Evolutionary conservation across 2,888 invertebrate genomes (phyloP), one percentile per base, ranked within the genome.

Genomic region (Liopterus haemorrhoidalis): DNA sequence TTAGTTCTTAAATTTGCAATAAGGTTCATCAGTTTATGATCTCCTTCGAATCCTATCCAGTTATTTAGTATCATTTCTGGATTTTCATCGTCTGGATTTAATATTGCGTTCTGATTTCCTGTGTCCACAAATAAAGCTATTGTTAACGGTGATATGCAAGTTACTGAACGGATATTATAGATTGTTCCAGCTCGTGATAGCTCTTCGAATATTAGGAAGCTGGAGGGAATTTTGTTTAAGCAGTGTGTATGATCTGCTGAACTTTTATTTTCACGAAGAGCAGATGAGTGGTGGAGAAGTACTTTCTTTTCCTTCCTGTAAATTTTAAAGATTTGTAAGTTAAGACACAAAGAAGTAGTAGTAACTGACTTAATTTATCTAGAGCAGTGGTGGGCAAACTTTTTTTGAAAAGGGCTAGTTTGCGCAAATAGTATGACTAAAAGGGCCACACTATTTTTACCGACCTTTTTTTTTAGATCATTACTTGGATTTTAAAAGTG

Each of bases 151-250:
- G 90, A 84, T 0, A 95, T 78, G 5, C 87, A 66, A 0, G 94
- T 93, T 47, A 82, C 85, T 53, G 85, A 85, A 31, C 84, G 78
- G 1, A 89, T 78, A 59, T 83, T 79, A 48, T 85, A 83, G 40
- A 79, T 71, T 12, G 78, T 71, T 0, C 81, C 78, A 0, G 77
- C 72, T 31, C 85, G 78, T 0, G 82, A 81, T 67, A 92, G 83
- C 65, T 93, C 92, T 60, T 90, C 90, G 60, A 82, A 95, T 8
- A 89, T 73, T 11, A 93, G 68, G 92, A 93, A 95, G 57, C 90
- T 85, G 8, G 82, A 78, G 0, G 84, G 81, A 37, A 87, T 50
- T n/a, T 56, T 62, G 5, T 63, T 65, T 1, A 73, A 65, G 21
- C 9, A 20, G 12, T 39, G 36, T 5, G 15, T 14, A 18, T 40